Conservation (phyloP, 1,140 invertebrate genomes). For the Drosophila lini region DNA sequence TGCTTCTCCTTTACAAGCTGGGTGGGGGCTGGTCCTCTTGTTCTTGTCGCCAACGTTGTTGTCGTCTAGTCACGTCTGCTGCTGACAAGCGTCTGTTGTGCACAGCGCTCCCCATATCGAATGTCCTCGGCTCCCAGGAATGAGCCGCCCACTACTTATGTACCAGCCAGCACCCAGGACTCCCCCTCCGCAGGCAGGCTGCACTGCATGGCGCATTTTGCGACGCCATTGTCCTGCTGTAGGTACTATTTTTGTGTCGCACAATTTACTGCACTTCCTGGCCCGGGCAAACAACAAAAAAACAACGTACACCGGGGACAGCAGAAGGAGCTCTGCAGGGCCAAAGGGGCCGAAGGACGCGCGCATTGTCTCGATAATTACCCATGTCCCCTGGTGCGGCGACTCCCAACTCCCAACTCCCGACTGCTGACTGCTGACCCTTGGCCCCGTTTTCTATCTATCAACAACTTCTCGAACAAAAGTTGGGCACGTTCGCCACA, state of each 20-base stretch:
- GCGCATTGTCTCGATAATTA: constrained; percentile 76
- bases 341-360: constrained; percentile 14
- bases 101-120: constrained; percentile 65
- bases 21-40: constrained; percentile 11
- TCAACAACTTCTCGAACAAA: constrained; percentile 66
- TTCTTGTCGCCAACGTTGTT: constrained; percentile 48
- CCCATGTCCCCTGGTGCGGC: constrained; percentile 65
- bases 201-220: constrained; percentile 73
- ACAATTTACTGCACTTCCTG: constrained; percentile 78
- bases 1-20: constrained; percentile 50
- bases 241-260: constrained; percentile 78
- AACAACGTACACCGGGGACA: constrained; percentile 30
- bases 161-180: not conserved
- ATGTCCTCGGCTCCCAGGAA: constrained; percentile 47
- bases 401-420: not conserved
- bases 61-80: constrained; percentile 74
- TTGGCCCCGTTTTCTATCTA: constrained; percentile 63
- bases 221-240: constrained; percentile 71
- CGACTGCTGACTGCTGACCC: constrained; percentile 43
- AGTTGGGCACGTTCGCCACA: constrained; percentile 56
- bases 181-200: constrained; percentile 14
- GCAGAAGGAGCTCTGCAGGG: constrained; percentile 22
- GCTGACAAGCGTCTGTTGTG: constrained; percentile 74
- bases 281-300: constrained; percentile 56
- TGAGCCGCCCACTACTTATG: constrained; percentile 4